These are phyloP conservation scores for Vanessa atalanta DNA, from an alignment of 1,140 invertebrate species.

Conservation along the genomic window DNA sequence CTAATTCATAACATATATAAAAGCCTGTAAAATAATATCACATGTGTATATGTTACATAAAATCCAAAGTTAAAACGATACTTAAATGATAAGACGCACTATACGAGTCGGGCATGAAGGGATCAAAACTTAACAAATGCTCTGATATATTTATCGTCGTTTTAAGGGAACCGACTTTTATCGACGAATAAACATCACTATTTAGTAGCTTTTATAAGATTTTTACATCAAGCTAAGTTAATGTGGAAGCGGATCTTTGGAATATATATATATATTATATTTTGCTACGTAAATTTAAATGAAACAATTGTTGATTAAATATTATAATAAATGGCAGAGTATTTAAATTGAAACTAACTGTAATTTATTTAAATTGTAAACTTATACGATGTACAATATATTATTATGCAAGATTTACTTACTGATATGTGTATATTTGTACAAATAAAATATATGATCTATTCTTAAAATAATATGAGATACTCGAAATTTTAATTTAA, in stretches of 20 bases:
- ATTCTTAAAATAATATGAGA: too few species aligned
- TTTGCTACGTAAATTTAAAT: too few species aligned
- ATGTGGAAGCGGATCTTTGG: constrained; percentile 30
- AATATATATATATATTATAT: not conserved
- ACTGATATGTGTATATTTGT: not conserved
- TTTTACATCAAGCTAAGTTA: constrained; percentile 27
- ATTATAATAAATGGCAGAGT: too few species aligned
- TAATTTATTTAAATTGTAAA: not conserved
- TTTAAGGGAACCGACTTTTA: constrained; percentile 64
- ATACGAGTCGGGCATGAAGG: constrained; percentile 47
- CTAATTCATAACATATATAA: too few species aligned
- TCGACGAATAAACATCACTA: constrained; percentile 71
- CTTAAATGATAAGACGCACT: constrained; percentile 61
- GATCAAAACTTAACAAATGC: constrained; percentile 53
- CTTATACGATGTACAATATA: too few species aligned
- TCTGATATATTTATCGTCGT: constrained; percentile 72
- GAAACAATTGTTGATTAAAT: too few species aligned
- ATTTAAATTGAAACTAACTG: too few species aligned
- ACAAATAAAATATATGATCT: too few species aligned
- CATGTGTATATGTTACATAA: constrained; percentile 4
- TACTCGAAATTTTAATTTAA: too few species aligned
- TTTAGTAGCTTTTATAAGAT: constrained; percentile 67
- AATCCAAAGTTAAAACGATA: constrained; percentile 42
- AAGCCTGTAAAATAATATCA: too few species aligned
- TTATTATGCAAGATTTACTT: not conserved